These are phyloP conservation scores for Laothoe populi DNA, from an alignment of 2,888 invertebrate species.

Conservation along the genomic window DNA sequence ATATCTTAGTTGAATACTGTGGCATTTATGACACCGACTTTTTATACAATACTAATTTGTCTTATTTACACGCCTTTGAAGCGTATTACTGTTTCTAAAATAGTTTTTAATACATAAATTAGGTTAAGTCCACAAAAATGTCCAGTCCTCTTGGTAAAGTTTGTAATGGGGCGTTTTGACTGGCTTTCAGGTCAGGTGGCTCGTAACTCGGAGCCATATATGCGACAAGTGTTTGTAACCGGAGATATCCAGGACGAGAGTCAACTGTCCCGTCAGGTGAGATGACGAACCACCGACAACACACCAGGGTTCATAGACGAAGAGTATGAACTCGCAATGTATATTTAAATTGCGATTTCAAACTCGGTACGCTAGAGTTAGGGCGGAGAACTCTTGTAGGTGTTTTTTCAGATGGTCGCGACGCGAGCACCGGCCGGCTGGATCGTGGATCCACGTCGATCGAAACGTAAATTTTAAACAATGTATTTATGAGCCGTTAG, in stretches of 20 bases:
- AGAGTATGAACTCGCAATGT: constrained; percentile 72
- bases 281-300: constrained; percentile 35
- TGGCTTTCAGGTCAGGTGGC: constrained; percentile 91
- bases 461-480: constrained; percentile 70
- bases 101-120: too few species aligned
- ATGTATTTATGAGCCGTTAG: constrained; percentile 23
- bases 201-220: constrained; percentile 96
- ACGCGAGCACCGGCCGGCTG: constrained; percentile 56
- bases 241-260: constrained; percentile 86
- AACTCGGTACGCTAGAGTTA: constrained; percentile 52
- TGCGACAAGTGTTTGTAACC: constrained; percentile 96
- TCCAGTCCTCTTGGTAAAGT: constrained; percentile 45
- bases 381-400: constrained; percentile 67
- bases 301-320: constrained; percentile 29
- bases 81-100: background rate
- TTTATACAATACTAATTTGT: background rate
- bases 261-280: constrained; percentile 88
- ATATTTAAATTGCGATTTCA: constrained; percentile 61
- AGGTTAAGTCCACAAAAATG: constrained; percentile 33
- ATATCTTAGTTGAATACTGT: background rate
- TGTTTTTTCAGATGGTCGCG: constrained; percentile 72
- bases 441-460: constrained; percentile 62
- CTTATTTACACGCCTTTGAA: background rate
- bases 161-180: constrained; percentile 71
- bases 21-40: constrained; percentile 10